Conservation (phyloP, 23 tunicate genomes). For the Botrylloides violaceus region DNA sequence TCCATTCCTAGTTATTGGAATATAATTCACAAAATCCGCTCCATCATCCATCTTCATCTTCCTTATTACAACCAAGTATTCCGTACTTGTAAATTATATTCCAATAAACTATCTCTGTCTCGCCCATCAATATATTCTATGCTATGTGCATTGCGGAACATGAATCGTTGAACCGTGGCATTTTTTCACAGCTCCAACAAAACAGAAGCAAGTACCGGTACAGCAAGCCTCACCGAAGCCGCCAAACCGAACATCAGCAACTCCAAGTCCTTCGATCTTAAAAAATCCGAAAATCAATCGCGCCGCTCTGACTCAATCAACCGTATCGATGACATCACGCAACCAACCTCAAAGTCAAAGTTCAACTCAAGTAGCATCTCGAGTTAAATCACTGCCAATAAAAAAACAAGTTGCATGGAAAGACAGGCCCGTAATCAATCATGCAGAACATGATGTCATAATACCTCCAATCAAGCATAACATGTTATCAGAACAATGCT, state of each 20-base stretch:
- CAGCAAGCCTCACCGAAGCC: too few species aligned
- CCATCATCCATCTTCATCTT: too few species aligned
- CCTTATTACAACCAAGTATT: too few species aligned
- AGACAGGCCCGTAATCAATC: slow-evolving; percentile 5
- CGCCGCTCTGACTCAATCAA: not conserved
- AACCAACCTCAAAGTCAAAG: not conserved
- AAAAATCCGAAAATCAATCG: not conserved
- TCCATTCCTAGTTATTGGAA: too few species aligned
- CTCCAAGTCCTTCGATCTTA: slow-evolving; percentile 14
- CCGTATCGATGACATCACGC: not conserved
- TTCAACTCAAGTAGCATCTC: not conserved
- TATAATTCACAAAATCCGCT: too few species aligned
- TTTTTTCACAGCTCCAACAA: too few species aligned
- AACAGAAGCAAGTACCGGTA: too few species aligned
- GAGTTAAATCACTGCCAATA: slow-evolving; percentile 16
- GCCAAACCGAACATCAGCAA: not conserved
- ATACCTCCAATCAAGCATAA: slow-evolving; percentile 3
- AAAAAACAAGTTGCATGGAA: slow-evolving; percentile 79
- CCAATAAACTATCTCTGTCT: too few species aligned
- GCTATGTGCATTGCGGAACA: too few species aligned
- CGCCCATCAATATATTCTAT: too few species aligned
- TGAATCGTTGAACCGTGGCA: too few species aligned
- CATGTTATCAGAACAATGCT: slow-evolving; percentile 6
- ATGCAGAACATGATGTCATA: not conserved
- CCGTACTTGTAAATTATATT: too few species aligned